Evolutionary conservation across 2,888 invertebrate species (phyloP).

Genomic region (Neuroscelio doddi): DNA sequence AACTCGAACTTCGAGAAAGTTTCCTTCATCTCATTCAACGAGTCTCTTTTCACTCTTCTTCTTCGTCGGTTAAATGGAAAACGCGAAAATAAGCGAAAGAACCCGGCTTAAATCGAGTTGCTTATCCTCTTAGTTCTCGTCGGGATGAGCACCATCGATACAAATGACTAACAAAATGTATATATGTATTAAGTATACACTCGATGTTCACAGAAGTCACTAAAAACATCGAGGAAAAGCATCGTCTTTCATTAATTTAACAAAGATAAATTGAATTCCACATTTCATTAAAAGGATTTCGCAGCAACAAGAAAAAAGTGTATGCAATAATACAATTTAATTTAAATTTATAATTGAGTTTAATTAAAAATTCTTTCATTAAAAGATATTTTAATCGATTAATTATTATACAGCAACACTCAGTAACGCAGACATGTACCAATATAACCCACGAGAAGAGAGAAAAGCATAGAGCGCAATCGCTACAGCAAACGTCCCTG

Average conservation of each 20-base stretch:
- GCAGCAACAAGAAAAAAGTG: too few relatives aligned
- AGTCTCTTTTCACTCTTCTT: conserved; percentile 28
- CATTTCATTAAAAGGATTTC: too few relatives aligned
- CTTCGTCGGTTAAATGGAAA: conserved; percentile 48
- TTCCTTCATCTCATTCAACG: conserved; percentile 45
- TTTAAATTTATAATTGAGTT: too few relatives aligned
- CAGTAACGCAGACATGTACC: conserved; percentile 20
- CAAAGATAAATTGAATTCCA: too few relatives aligned
- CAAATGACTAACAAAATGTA: conserved; percentile 42
- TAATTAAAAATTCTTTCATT: too few relatives aligned
- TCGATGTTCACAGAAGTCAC: too few relatives aligned
- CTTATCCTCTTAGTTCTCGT: conserved; percentile 60
- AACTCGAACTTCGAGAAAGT: conserved; percentile 40
- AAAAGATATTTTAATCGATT: too few relatives aligned
- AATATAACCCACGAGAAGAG: conserved; percentile 45
- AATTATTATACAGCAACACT: too few relatives aligned
- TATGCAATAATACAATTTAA: too few relatives aligned
- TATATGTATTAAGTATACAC: conserved; percentile 21
- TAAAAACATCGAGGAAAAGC: too few relatives aligned
- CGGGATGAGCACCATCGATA: conserved; percentile 41
- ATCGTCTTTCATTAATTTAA: too few relatives aligned
- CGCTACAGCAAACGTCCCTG: conserved; percentile 64
- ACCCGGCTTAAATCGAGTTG: conserved; percentile 56
- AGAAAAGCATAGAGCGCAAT: conserved; percentile 53
- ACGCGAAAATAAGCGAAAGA: conserved; percentile 50